Conservation (phyloP, 30 jellyfish, hydroid and myxozoan species). For the Cassiopea xamachana region DNA sequence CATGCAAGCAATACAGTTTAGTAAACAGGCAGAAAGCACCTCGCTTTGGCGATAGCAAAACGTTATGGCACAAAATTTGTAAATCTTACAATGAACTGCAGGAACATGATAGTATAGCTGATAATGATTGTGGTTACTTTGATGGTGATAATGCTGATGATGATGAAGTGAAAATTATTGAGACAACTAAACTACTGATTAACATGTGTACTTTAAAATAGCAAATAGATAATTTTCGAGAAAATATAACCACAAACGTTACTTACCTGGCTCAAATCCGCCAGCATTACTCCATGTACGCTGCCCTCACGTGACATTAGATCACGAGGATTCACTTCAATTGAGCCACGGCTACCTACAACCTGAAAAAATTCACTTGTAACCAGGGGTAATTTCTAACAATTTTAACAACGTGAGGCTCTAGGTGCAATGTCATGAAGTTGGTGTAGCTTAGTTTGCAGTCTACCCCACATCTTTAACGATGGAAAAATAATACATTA, state of each 20-base stretch:
- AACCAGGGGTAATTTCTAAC: background rate
- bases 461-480: no score
- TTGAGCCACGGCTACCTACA: conserved; percentile 72
- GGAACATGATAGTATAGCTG: background rate
- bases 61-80: no score
- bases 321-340: conserved; percentile 73
- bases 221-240: background rate
- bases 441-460: no score
- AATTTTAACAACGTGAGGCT: no score
- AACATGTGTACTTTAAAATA: background rate
- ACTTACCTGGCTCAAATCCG: conserved; percentile 33
- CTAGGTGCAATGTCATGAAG: no score
- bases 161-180: background rate
- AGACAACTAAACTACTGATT: background rate
- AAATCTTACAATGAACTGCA: background rate
- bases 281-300: conserved; percentile 67
- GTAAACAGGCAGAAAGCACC: no score
- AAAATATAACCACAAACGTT: no score
- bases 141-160: conserved; percentile 4
- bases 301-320: conserved; percentile 69
- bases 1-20: no score
- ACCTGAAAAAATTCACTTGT: conserved; percentile 7
- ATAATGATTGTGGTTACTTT: background rate
- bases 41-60: no score
- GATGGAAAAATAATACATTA: no score